These are phyloP conservation scores for Harpalus rubripes DNA, from an alignment of 2,888 invertebrate species.

Conservation along the genomic window DNA sequence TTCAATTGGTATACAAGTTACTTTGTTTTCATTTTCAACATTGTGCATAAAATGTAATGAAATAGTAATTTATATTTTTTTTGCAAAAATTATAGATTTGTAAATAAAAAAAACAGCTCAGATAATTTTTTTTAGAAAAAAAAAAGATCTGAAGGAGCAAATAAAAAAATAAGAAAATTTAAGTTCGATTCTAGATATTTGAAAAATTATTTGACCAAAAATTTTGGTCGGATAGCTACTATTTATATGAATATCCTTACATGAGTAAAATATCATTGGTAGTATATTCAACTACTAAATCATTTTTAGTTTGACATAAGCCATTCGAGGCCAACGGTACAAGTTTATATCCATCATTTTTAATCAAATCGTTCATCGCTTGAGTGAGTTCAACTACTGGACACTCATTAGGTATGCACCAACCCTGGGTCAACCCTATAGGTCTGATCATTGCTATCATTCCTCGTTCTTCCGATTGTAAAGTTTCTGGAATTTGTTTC, in stretches of 20 bases:
- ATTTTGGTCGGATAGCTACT: too few relatives aligned
- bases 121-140: too few relatives aligned
- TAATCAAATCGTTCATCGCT: background rate
- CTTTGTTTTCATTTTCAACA: too few relatives aligned
- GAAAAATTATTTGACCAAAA: too few relatives aligned
- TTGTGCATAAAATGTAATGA: too few relatives aligned
- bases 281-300: background rate
- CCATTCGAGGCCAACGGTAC: background rate
- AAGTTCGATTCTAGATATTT: too few relatives aligned
- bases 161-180: too few relatives aligned
- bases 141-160: too few relatives aligned
- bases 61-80: too few relatives aligned
- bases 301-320: slow-evolving; percentile 22
- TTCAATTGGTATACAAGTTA: too few relatives aligned
- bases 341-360: background rate
- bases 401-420: slow-evolving; percentile 11
- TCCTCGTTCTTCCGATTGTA: background rate
- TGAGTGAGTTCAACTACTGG: background rate
- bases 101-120: too few relatives aligned
- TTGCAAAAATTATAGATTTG: too few relatives aligned
- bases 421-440: slow-evolving; percentile 1
- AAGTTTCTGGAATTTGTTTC: background rate
- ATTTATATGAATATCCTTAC: slow-evolving; percentile 3
- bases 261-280: background rate
- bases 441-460: background rate